A percentile compares a stretch with the other conserved stretches of the same genome.
Conservation (phyloP, 2,888 invertebrate genomes). For the Mythimna impura region DNA sequence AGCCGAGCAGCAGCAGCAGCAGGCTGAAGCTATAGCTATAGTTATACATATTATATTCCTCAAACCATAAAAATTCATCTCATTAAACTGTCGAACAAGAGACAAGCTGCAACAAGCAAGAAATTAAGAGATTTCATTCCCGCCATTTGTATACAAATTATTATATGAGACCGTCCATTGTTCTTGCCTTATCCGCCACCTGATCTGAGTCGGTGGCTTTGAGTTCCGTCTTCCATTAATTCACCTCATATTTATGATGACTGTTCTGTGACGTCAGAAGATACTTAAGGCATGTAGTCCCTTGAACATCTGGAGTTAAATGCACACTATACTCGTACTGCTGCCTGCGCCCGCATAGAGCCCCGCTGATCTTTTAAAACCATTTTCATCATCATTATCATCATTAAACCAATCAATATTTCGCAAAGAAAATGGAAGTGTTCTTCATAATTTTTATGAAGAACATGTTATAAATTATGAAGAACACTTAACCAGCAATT, state of each 20-base stretch:
- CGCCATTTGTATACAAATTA: constrained; percentile 86
- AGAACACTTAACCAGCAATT: too few species aligned
- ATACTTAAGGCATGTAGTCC: constrained; percentile 15
- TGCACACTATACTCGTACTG: too few species aligned
- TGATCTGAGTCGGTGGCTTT: constrained; percentile 69
- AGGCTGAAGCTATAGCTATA: too few species aligned
- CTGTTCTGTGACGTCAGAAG: constrained; percentile 49
- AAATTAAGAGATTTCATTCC: constrained; percentile 82
- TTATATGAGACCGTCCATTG: constrained; percentile 83
- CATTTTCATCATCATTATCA: too few species aligned
- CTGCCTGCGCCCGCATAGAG: too few species aligned
- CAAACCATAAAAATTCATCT: constrained; percentile 25
- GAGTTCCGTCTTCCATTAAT: constrained; percentile 73
- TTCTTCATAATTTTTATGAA: too few species aligned
- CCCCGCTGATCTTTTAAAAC: too few species aligned
- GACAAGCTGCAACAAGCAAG: constrained; percentile 77
- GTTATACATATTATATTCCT: too few species aligned
- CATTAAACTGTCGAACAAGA: constrained; percentile 74
- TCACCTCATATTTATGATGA: constrained; percentile 57
- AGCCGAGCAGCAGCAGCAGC: too few species aligned
- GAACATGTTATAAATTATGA: too few species aligned
- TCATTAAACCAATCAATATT: too few species aligned
- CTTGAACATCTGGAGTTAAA: neutral
- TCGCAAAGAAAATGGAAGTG: too few species aligned
- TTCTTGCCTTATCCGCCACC: constrained; percentile 72